phyloP scores from a whole-genome alignment of 2,888 invertebrate species.

The Xanthorhoe spadicearia region DNA sequence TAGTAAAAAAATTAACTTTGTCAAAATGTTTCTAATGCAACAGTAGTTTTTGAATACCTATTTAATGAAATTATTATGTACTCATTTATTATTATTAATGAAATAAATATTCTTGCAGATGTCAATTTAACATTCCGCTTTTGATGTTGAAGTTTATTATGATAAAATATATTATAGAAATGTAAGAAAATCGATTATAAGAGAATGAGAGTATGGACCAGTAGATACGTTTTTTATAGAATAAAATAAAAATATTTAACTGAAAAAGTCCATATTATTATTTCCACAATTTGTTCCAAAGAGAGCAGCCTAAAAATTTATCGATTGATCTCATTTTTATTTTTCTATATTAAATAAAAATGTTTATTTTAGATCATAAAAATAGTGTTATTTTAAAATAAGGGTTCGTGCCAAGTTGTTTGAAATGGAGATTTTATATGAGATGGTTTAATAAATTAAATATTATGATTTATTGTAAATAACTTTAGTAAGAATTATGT shows the following conservation, averaged over 20 bases:
- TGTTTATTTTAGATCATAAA: conserved; percentile 73
- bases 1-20: conserved; percentile 19
- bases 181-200: conserved; percentile 33
- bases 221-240: conserved; percentile 51
- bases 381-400: conserved; percentile 42
- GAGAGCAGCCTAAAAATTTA: conserved; percentile 84
- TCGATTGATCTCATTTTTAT: conserved; percentile 84
- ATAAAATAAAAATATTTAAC: conserved; percentile 40
- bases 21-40: conserved; percentile 12
- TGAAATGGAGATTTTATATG: conserved; percentile 66
- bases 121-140: conserved; percentile 76
- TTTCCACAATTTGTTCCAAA: conserved; percentile 81
- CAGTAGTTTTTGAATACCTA: conserved; percentile 19
- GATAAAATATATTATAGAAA: conserved; percentile 27
- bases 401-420: conserved; percentile 76
- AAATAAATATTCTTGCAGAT: conserved; percentile 23
- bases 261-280: conserved; percentile 56
- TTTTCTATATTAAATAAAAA: conserved; percentile 75
- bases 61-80: conserved; percentile 28
- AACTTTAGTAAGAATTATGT: conserved; percentile 58
- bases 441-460: conserved; percentile 57
- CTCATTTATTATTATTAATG: conserved; percentile 15
- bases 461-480: conserved; percentile 59
- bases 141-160: conserved; percentile 62
- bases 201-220: conserved; percentile 59